Evolutionary conservation across 2,113 vertebrate species (phyloP), one percentile per base, ranked within the genome.

Genomic region (Nannobrachium achirus): DNA sequence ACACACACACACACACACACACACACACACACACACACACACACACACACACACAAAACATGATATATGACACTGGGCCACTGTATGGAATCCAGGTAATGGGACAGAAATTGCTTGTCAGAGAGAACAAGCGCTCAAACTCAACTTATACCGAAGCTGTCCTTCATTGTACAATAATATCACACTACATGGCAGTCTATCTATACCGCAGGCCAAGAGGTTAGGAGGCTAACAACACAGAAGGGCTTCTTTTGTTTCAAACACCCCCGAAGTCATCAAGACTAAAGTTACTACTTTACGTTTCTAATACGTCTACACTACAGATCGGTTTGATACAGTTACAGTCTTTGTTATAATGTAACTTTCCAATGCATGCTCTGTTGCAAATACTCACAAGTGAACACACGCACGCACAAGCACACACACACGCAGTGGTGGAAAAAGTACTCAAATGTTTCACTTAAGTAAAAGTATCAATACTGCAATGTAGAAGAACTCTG

Each of bases 241-340:
- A 83, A 56, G 51, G 41, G 46, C 18, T 52, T 74, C 75, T 71
- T 77, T 83, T 78, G 73, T 78, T 83, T 75, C 10, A 69, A 57
- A 73, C 61, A 66, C 70, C 56, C 66, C 76, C 69, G 63, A 19
- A 52, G 68, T 71, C 63, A 62, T 42, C 66, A 38, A 57, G 78
- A 75, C 65, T 67, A 70, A 61, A 19, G 69, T 78, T 78, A 76
- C 58, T 51, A 60, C 68, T 52, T 45, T 77, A 33, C 25, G n/a
- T 33, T 66, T 40, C 59, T 56, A 16, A 18, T 8, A 25, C 33
- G 65, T 65, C 78, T 62, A 68, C 63, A 49, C 78, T 62, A 68
- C 63, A 49, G 25, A 33, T 78, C 52, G 50, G 52, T 82, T 68
- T 75, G 49, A 75, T 73, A 46, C 65, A 73, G 10, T 69, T 50